Base-by-base conservation (phyloP, 2,888 invertebrate species). In the Apodemia mormo region DNA sequence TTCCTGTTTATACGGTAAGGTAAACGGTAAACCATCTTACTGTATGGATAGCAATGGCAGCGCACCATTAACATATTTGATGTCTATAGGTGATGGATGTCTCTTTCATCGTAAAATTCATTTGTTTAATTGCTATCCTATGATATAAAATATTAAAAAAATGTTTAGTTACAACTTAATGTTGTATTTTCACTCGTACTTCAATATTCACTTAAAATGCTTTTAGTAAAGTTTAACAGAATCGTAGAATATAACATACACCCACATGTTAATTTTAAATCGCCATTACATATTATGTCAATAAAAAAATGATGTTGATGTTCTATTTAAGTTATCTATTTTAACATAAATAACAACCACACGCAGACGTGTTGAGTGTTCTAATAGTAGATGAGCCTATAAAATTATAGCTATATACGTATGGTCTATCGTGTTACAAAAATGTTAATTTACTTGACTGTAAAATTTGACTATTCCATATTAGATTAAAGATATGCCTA, bases 391-490 rank as follows among this genome's bases (percentile, higher is more conserved):
- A 61, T 61, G 30, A 61, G 61, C 6, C 33, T 30, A 61, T 61
- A 61, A 61, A 61, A 12, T 61, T 61, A 61, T 61, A 33, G 61
- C 12, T 61, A 61, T 14, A 61, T 33, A 61, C 12, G 33, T 14
- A 61, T 33, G 61, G 61, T 33, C 61, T 61, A 61, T 61, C 61
- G 61, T 29, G 12, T 61, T 61, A 61, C 61, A 61, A 30, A 61
- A 61, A 61, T 61, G 61, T 61, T 61, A 61, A 61, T 61, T 33
- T 33, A 61, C 14, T 14, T 12, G 14, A 33, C 29, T 61, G 61
- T 61, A 61, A 61, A 61, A 30, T 12, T 61, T 30, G 61, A 61
- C 61, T 61, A 14, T 61, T 30, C 61, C 30, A 61, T 61, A 61
- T 61, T 29, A 61, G 61, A 61, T 61, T 33, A 12, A 33, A 61